Evolutionary conservation across 2,113 vertebrate species (phyloP).

Genomic region (Phoenicopterus ruber): DNA sequence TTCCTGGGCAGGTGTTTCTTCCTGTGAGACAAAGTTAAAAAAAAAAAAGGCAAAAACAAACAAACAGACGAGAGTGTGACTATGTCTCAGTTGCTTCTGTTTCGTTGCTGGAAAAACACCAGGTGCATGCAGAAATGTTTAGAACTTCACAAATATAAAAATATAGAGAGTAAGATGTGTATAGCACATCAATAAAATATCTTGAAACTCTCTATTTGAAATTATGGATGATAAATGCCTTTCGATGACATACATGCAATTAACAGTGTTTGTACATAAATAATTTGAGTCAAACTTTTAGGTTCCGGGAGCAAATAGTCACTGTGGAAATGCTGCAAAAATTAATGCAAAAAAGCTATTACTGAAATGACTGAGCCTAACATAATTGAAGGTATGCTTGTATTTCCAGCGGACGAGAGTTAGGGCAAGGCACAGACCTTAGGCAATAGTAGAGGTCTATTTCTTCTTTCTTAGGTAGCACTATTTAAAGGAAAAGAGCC

Average conservation of each 20-base stretch:
- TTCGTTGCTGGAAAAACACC: not conserved
- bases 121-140: not conserved
- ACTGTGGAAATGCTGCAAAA: not conserved
- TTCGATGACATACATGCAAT: not conserved
- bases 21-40: not conserved
- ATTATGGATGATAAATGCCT: not conserved
- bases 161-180: not conserved
- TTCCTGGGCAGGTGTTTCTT: not conserved
- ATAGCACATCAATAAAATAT: not conserved
- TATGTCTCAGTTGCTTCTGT: not conserved
- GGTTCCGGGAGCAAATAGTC: not conserved
- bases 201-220: not conserved
- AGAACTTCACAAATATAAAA: not conserved
- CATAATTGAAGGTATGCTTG: not conserved
- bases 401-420: not conserved
- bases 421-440: not conserved
- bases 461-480: not conserved
- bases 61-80: not conserved
- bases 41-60: not conserved
- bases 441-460: not conserved
- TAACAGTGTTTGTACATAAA: not conserved
- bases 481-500: not conserved
- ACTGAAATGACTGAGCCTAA: not conserved
- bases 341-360: not conserved
- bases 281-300: not conserved